Base-by-base conservation (phyloP, 1,140 invertebrate species). In the Globodera ellingtonae region DNA sequence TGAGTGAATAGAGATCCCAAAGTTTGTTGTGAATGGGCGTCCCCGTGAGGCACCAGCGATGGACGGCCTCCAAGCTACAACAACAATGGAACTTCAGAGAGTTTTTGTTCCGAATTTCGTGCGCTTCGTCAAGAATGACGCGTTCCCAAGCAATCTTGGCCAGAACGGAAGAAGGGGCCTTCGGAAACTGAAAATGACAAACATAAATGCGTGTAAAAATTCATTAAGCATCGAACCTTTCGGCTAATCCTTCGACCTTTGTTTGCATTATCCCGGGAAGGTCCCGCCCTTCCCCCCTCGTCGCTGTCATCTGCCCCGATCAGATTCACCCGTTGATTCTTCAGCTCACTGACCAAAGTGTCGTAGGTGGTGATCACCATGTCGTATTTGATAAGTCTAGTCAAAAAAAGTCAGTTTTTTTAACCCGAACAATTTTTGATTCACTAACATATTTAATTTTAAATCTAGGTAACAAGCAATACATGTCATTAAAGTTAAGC, bases 1-100 rank as follows among this genome's bases (percentile, higher is more conserved):
- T 88, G 24, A 97, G 90, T 0, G 95, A 93, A 90, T 93, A 97
- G 24, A 97, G 91, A 90, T 98, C 95, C 62, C 93, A 88, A 86
- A 95, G 93, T 89, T 95, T 94, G 89, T 98, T 98, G 83, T 98
- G 96, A 74, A 98, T 93, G 0, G 96, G 96, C 0, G 96, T 98
- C 13, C 96, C 96, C 8, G 95, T 96, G 0, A 98, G 75, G 75
- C 83, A 93, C 95, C 95, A 98, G 66, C 94, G 92, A 48, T 92
- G 91, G 69, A 89, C 90, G 0, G 91, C 92, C 0, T 84, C 82
- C 5, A 98, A 88, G 15, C 89, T 88, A 88, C 92, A 94, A 0
- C 94, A 93, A 0, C 94, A 93, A 84, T 92, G 85, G 1, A 94
- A 93, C 0, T 92, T 93, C 75, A 92, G 90, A 21, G 93, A 93